phyloP scores from a whole-genome alignment of 2,888 invertebrate genomes.

The Dynastes maya region DNA sequence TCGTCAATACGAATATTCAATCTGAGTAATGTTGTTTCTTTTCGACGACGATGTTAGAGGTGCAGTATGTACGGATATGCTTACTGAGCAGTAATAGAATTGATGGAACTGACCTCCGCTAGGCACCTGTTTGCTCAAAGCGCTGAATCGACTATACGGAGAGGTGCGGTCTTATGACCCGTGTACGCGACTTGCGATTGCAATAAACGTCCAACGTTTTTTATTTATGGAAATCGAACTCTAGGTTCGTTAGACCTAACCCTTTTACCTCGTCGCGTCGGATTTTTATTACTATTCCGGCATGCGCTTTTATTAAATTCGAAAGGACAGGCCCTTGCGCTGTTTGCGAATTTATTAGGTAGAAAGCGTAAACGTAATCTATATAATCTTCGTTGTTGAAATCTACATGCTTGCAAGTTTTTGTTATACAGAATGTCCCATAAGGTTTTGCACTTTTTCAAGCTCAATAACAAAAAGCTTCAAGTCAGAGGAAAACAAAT shows the following conservation, averaged over 20 bases:
- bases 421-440: too few species aligned
- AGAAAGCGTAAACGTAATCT: not conserved
- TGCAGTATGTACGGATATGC: not conserved
- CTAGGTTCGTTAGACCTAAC: not conserved
- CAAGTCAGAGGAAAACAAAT: too few species aligned
- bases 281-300: not conserved
- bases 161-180: not conserved
- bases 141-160: not conserved
- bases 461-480: too few species aligned
- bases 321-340: not conserved
- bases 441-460: too few species aligned
- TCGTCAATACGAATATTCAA: not conserved
- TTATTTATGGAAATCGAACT: conserved; percentile 23
- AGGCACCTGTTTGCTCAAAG: conserved; percentile 14
- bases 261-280: not conserved
- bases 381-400: not conserved
- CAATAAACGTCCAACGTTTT: not conserved
- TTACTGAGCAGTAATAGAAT: not conserved
- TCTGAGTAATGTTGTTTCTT: not conserved
- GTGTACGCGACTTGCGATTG: conserved; percentile 13
- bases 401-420: too few species aligned
- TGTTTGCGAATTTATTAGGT: not conserved
- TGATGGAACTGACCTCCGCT: not conserved
- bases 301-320: conserved; percentile 3
- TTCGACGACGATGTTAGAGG: not conserved